Conservation (phyloP, 92 coral and sea anemone genomes). For the Diadumene lineata region DNA sequence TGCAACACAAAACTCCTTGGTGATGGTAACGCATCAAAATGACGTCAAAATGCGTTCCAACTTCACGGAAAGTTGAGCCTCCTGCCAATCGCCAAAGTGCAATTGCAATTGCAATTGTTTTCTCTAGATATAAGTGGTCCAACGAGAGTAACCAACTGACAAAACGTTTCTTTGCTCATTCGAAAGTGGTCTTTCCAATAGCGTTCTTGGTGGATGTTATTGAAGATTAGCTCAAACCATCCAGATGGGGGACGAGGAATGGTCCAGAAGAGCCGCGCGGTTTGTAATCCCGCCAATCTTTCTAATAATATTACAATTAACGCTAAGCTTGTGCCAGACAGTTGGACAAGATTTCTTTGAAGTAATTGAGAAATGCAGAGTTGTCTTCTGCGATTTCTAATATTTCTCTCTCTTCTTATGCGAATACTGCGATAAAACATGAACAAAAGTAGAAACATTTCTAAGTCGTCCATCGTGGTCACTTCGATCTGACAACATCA, state of each 20-base stretch:
- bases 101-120: constrained; percentile 41
- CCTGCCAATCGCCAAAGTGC: constrained; percentile 66
- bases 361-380: neutral
- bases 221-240: constrained; percentile 39
- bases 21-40: constrained; percentile 59
- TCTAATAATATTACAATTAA: no score
- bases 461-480: neutral
- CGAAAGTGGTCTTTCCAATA: constrained; percentile 36
- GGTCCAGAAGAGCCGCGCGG: constrained; percentile 7
- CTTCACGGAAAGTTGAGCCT: constrained; percentile 50
- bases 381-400: neutral
- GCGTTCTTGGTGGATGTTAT: neutral
- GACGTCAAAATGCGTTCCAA: constrained; percentile 59
- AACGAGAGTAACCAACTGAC: constrained; percentile 21
- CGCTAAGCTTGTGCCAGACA: no score
- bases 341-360: no score
- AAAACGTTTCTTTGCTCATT: constrained; percentile 34
- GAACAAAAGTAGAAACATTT: no score
- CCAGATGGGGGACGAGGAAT: constrained; percentile 30
- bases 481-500: no score
- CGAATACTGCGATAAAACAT: neutral
- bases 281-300: no score
- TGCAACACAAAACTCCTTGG: constrained; percentile 52
- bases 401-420: neutral
- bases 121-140: constrained; percentile 3